A percentile compares a stretch with the other conserved stretches of the same genome.
Conservation (phyloP, 2,113 vertebrate species). For the Indicator indicator region DNA sequence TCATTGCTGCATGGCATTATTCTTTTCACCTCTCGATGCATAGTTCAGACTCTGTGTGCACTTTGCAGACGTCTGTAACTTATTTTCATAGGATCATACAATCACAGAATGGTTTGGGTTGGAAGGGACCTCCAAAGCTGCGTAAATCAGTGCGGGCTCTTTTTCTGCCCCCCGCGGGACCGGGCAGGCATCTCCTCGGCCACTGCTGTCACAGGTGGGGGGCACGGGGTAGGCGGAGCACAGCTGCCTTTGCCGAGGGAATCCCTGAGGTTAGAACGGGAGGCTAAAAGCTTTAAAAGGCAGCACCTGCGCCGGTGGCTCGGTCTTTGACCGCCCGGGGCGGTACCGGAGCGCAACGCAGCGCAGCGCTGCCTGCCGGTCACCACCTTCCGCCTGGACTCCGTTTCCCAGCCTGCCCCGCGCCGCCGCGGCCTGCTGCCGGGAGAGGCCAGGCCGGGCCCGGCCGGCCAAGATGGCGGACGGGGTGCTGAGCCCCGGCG, state of each 20-base stretch:
- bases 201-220: too few relatives aligned
- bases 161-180: too few relatives aligned
- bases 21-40: neutral
- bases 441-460: neutral
- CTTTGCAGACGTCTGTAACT: neutral
- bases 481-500: slow-evolving; percentile 85
- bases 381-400: slow-evolving; percentile 19
- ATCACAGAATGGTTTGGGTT: too few relatives aligned
- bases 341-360: neutral
- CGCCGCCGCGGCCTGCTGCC: neutral
- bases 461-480: slow-evolving; percentile 85
- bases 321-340: accelerated
- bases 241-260: neutral
- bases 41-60: neutral
- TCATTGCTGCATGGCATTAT: neutral
- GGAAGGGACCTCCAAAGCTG: too few relatives aligned
- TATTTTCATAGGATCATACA: too few relatives aligned
- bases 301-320: accelerated
- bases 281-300: too few relatives aligned
- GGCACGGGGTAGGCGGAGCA: accelerated
- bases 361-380: neutral
- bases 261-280: neutral
- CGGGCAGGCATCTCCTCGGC: neutral
- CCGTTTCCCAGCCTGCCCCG: slow-evolving; percentile 64
- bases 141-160: too few relatives aligned